A percentile compares a stretch with the other conserved stretches of the same genome.
Conservation (phyloP, 2,888 invertebrate species). For the Crocallis elinguaria region DNA sequence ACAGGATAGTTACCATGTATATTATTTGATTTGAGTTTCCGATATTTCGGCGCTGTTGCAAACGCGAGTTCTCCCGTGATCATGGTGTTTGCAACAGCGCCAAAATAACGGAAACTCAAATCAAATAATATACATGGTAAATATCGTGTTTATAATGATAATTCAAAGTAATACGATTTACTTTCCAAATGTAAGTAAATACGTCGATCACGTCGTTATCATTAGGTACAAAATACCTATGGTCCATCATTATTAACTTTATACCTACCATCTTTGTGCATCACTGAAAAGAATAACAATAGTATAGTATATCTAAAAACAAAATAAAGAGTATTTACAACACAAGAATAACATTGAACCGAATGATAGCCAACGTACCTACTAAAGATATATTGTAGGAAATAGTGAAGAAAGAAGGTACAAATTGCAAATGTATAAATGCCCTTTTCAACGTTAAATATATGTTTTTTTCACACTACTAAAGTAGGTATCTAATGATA, state of each 20-base stretch:
- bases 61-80: too few relatives aligned
- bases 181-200: too few relatives aligned
- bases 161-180: too few relatives aligned
- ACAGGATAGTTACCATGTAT: too few relatives aligned
- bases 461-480: constrained; percentile 68
- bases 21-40: too few relatives aligned
- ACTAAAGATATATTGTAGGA: constrained; percentile 67
- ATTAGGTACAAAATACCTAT: too few relatives aligned
- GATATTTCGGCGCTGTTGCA: too few relatives aligned
- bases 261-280: constrained; percentile 41
- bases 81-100: too few relatives aligned
- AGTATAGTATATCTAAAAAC: constrained; percentile 35
- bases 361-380: constrained; percentile 44
- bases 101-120: too few relatives aligned
- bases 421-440: constrained; percentile 76
- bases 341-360: constrained; percentile 37
- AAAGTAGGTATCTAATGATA: constrained; percentile 76
- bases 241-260: constrained; percentile 1
- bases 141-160: too few relatives aligned
- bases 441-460: constrained; percentile 72
- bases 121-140: too few relatives aligned
- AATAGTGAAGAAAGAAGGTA: constrained; percentile 59
- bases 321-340: constrained; percentile 40
- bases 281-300: constrained; percentile 65
- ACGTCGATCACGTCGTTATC: too few relatives aligned